A percentile compares a stretch with the other conserved stretches of the same genome.
Conservation (phyloP, 2,797 vertebrate species). For the Sparidentex hasta region DNA sequence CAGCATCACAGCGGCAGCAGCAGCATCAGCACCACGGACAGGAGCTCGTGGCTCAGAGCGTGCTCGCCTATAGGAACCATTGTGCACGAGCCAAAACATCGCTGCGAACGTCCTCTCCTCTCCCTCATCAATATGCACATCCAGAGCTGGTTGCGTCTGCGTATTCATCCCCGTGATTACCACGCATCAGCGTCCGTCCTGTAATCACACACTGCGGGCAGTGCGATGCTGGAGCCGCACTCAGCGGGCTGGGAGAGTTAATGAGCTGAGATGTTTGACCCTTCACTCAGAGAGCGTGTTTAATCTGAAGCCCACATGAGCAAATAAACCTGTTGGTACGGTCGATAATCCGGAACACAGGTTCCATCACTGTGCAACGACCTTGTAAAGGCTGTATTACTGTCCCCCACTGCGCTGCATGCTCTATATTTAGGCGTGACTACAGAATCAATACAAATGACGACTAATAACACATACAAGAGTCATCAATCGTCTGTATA, state of each 20-base stretch:
- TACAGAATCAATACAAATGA: neutral
- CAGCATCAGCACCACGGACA: slow-evolving; percentile 70
- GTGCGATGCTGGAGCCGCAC: neutral
- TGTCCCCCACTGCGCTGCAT: too few species aligned
- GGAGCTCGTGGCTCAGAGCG: slow-evolving; percentile 65
- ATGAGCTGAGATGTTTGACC: slow-evolving; percentile 2
- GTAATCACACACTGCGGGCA: slow-evolving; percentile 10
- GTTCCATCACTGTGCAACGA: neutral
- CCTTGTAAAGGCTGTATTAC: neutral
- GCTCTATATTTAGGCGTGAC: too few species aligned
- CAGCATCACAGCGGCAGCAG: too few species aligned
- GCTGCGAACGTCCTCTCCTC: slow-evolving; percentile 25
- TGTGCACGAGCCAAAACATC: slow-evolving; percentile 7
- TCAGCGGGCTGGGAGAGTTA: slow-evolving; percentile 5
- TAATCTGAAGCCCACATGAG: neutral
- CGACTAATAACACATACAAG: neutral
- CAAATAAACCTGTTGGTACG: slow-evolving; percentile 20
- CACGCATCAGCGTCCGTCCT: neutral
- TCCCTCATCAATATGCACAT: slow-evolving; percentile 49
- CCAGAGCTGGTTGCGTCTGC: slow-evolving; percentile 28
- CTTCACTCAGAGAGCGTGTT: neutral
- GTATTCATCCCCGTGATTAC: slow-evolving; percentile 6
- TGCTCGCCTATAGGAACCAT: slow-evolving; percentile 41
- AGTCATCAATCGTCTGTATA: too few species aligned
- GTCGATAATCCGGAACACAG: neutral